Evolutionary conservation across 2,888 invertebrate species (phyloP).

Genomic region (Lottia scabra): DNA sequence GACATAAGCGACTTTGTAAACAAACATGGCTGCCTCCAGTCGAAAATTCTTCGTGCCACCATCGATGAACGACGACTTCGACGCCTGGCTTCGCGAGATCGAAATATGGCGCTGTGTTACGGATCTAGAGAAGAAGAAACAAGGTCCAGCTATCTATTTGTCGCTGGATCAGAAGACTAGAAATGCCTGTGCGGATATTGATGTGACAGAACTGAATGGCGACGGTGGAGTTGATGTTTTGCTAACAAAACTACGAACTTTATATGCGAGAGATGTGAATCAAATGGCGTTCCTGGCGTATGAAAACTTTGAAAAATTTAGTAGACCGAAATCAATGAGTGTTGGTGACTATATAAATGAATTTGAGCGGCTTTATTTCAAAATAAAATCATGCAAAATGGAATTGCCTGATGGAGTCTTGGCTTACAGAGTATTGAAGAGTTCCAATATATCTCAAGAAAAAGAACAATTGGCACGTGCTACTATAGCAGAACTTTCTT

Average conservation of each 20-base stretch:
- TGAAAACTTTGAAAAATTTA: background rate
- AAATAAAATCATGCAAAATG: background rate
- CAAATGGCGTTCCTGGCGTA: background rate
- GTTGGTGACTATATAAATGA: slow-evolving; percentile 1
- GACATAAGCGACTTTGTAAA: too few relatives aligned
- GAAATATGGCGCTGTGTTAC: slow-evolving; percentile 4
- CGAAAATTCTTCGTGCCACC: background rate
- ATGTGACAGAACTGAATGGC: background rate
- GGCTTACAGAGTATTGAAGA: background rate
- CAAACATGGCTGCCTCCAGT: background rate
- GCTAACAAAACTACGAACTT: background rate
- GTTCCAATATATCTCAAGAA: background rate
- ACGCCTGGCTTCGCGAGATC: background rate
- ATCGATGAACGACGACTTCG: background rate
- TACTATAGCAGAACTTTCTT: too few relatives aligned
- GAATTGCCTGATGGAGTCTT: background rate
- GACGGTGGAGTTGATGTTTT: background rate
- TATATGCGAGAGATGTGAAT: background rate
- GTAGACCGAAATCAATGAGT: slow-evolving; percentile 2
- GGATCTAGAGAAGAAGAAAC: background rate
- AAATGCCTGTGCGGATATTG: background rate
- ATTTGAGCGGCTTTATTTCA: background rate
- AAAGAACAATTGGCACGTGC: background rate
- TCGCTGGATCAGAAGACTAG: background rate
- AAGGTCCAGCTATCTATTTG: background rate